Base-by-base conservation (phyloP, 2,888 invertebrate species). In the Nematopogon swammerdamellus region DNA sequence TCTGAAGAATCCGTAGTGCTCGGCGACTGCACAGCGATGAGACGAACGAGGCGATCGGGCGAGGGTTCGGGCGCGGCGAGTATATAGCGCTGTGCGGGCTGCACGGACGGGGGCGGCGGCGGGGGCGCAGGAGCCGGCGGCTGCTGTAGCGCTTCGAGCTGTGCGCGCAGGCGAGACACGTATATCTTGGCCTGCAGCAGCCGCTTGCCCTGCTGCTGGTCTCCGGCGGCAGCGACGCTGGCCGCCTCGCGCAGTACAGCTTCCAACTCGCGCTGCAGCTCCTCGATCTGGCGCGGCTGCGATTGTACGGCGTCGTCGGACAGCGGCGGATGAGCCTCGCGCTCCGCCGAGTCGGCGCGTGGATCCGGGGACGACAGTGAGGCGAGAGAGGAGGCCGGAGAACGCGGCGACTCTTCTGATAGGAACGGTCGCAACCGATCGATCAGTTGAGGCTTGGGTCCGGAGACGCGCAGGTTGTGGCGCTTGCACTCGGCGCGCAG, bases 401-500 rank as follows among this genome's bases (percentile, higher is more conserved):
- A 72, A 47, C 81, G 82, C 18, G 72, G 74, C 56, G 82, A 70
- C 4, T 80, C 70, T 47, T 73, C 73, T 1, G 80, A 61, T 48
- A 83, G 62, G 65, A 85, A 91, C 1, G 90, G 91, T 56, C 91
- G 90, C 50, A 97, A 76, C 44, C 97, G 85, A 66, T 97, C 96
- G 51, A 98, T 91, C 44, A 98, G 76, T 65, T 96, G 95, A 8
- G 96, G 95, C 66, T 98, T 98, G 0, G 97, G 90, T 0, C 97
- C 97, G 11, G 97, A 97, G 1, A 98, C 97, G 4, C 97, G 94
- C 52, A 98, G 79, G 69, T 91, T 96, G 47, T 97, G 85, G 51
- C 92, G 89, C 70, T 97, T 97, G 59, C 97, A 84, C 68, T 97
- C 97, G 51, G 91, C 91, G 67, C 96, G 95, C 57, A 97, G 81